phyloP scores from a whole-genome alignment of 2,888 invertebrate genomes.

The Drosophila anceps region DNA sequence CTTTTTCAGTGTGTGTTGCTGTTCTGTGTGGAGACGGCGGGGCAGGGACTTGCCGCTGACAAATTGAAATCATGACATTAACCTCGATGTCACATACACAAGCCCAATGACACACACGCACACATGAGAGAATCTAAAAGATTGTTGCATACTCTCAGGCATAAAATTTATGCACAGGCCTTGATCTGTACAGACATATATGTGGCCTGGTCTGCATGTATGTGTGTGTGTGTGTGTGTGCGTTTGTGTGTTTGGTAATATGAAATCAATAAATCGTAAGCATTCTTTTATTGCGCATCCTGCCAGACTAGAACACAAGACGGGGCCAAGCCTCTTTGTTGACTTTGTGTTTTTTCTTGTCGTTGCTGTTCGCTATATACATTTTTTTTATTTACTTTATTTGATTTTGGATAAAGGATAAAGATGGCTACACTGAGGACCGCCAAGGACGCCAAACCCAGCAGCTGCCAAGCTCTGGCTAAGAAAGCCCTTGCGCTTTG shows the following conservation, averaged over 20 bases:
- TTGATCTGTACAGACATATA: slow-evolving; percentile 27
- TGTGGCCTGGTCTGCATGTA: slow-evolving; percentile 18
- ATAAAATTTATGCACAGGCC: slow-evolving; percentile 63
- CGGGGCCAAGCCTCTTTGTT: slow-evolving; percentile 27
- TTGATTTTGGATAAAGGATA: slow-evolving; percentile 75
- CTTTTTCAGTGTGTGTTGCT: slow-evolving; percentile 15
- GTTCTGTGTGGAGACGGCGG: background rate
- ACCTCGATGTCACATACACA: slow-evolving; percentile 41
- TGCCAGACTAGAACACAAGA: slow-evolving; percentile 39
- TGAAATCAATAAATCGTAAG: slow-evolving; percentile 76
- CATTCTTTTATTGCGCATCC: slow-evolving; percentile 59
- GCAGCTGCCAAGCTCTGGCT: background rate
- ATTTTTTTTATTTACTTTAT: slow-evolving; percentile 62
- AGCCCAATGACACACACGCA: slow-evolving; percentile 3
- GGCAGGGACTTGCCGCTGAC: slow-evolving; percentile 37
- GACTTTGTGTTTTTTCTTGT: slow-evolving; percentile 7
- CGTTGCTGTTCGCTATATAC: slow-evolving; percentile 16
- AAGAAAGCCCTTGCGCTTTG: slow-evolving; percentile 59
- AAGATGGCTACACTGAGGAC: slow-evolving; percentile 53
- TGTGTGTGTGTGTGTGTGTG: slow-evolving; percentile 16
- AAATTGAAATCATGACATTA: slow-evolving; percentile 75
- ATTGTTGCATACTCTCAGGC: slow-evolving; percentile 75
- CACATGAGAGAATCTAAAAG: slow-evolving; percentile 31
- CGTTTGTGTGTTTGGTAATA: slow-evolving; percentile 53
- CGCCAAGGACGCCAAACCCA: slow-evolving; percentile 24